Base-by-base conservation (phyloP, 1,140 invertebrate species). In the Drosophila pseudoobscura region DNA sequence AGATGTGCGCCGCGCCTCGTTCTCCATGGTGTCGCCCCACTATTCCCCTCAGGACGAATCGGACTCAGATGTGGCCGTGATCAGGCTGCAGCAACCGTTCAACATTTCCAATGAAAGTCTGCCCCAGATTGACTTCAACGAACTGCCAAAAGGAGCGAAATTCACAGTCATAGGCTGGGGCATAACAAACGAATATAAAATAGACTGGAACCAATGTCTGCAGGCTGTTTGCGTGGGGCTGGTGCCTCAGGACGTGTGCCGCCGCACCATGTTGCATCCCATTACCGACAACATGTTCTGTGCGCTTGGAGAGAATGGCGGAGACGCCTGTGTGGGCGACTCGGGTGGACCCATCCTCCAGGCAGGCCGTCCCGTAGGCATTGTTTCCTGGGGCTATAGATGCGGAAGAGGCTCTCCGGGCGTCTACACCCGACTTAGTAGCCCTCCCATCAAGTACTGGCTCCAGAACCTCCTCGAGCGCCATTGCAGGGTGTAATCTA, bases 331-430 rank as follows among this genome's bases (percentile, higher is more conserved):
- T 24, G 0, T 20, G 0, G 82, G 87, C 0, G 87, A 90, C 31
- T 90, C 87, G 3, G 87, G 87, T 20, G 78, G 78, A 15, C 87
- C 87, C 0, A 29, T 66, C 8, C 13, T 89, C 0, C 41, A 53
- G 29, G 11, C 46, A 0, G 66, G 56, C 6, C 75, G 69, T 5
- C n/a, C 56, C 0, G 74, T 49, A 8, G 87, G 87, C 35, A 80
- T 95, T 4, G 93, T 94, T 0, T 94, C 94, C 15, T 95, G 94
- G 93, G 94, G 94, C 41, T 80, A 91, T 41, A 92, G 68, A 1
- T 88, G 83, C 46, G 83, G 83, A 45, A 51, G 46, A 8, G 71
- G 75, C n/a, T 49, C 41, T n/a, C 95, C 95, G 0, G 94, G 94
- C 2, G 93, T 95, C 9, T 95, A 95, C 15, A 87, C 82, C 7